Base-by-base conservation (phyloP, 2,113 vertebrate genomes). In the Gymnorhina tibicen region DNA sequence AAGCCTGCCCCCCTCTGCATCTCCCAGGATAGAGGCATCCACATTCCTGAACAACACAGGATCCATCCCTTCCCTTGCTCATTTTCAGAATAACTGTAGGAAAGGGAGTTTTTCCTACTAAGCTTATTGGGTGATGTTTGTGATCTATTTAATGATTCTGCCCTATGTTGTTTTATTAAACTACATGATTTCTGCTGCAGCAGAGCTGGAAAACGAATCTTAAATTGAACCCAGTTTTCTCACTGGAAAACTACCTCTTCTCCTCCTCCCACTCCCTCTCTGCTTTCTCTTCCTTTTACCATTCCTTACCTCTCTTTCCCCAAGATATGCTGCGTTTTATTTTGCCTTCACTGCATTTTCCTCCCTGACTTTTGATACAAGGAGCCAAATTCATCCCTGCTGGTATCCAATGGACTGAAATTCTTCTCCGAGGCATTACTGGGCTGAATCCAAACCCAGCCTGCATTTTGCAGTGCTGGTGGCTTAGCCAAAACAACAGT, bases 381-480 rank as follows among this genome's bases (percentile, higher is more conserved):
- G 67, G 35, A 92, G 85, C 80, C 86, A 92, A 58, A 95, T 94
- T 87, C 84, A 89, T 89, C 59, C 91, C 90, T 84, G 76, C 85
- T 96, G 91, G 41, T 92, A 92, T 93, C 77, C 93, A 95, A 47
- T 12, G 47, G 81, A 55, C 85, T 94, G 93, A 96, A 96, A 83
- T 88, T 60, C 91, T 92, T 59, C 93, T 87, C 95, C 19, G 27
- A 92, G 93, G 77, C n/a, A 1, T 80, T 92, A 79, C 8, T 81
- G 88, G 59, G 67, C 60, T 87, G 72, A 68, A 92, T 94, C 94
- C 91, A 97, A 87, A 64, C 14, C 17, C 76, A 74, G 66, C 16
- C 92, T 95, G 91, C 63, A 92, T 93, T 89, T 93, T 91, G 91
- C 92, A 94, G 84, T 86, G 81, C 95, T 75, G 50, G 78, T 93